Evolutionary conservation across 2,113 vertebrate species (phyloP).

Genomic region (Lichenostomus cassidix): DNA sequence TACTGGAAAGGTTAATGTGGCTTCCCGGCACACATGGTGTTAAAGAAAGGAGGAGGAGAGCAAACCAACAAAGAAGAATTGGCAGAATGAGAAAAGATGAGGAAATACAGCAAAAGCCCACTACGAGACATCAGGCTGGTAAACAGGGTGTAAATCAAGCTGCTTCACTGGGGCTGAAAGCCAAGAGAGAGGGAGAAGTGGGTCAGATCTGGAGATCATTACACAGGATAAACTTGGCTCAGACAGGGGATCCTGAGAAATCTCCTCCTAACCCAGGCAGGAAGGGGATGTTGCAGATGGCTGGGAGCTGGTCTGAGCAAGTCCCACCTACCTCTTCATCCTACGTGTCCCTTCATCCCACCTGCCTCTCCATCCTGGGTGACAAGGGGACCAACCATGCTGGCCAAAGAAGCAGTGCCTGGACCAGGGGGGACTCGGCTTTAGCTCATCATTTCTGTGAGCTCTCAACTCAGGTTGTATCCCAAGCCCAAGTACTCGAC

Average conservation of each 20-base stretch:
- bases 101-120: slow-evolving; percentile 59
- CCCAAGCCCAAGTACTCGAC: background rate
- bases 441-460: background rate
- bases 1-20: slow-evolving; percentile 42
- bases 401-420: background rate
- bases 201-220: background rate
- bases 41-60: slow-evolving; percentile 32
- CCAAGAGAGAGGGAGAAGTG: background rate
- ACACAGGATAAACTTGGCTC: background rate
- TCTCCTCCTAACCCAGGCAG: background rate
- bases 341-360: too few species aligned
- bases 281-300: background rate
- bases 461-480: background rate
- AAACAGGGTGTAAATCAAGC: slow-evolving; percentile 64
- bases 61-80: background rate
- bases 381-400: accelerated
- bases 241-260: background rate
- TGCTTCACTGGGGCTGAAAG: slow-evolving; percentile 9
- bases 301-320: background rate
- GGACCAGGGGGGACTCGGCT: background rate
- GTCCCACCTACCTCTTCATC: too few species aligned
- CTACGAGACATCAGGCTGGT: background rate
- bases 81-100: slow-evolving; percentile 32
- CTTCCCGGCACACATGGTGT: slow-evolving; percentile 33
- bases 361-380: too few species aligned